Evolutionary conservation across 1,140 invertebrate genomes (phyloP).

Genomic region (Drosophila rhopaloa): DNA sequence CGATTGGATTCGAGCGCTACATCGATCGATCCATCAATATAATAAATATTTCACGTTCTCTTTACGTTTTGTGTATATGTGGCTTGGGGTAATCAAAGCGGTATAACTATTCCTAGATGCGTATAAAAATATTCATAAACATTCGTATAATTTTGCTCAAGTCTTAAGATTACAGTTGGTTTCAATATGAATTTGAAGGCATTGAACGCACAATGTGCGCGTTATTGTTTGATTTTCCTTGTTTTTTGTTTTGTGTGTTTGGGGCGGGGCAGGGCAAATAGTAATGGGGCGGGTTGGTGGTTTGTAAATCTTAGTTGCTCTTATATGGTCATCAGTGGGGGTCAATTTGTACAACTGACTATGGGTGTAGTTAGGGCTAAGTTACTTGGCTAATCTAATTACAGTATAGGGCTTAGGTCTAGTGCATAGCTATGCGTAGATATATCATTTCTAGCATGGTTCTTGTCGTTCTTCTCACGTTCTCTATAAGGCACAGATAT

Average conservation of each 20-base stretch:
- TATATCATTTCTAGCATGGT: slow-evolving; percentile 70
- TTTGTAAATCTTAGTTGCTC: slow-evolving; percentile 34
- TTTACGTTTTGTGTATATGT: slow-evolving; percentile 23
- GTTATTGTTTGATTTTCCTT: slow-evolving; percentile 41
- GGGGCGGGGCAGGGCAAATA: not conserved
- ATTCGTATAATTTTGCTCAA: slow-evolving; percentile 80
- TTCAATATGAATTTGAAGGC: slow-evolving; percentile 79
- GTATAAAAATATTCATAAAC: slow-evolving; percentile 78
- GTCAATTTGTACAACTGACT: slow-evolving; percentile 79
- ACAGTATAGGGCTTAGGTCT: slow-evolving; percentile 39
- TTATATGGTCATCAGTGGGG: slow-evolving; percentile 55
- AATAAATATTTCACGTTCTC: slow-evolving; percentile 58
- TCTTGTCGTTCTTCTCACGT: slow-evolving; percentile 46
- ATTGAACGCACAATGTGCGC: slow-evolving; percentile 76
- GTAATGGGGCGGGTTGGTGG: slow-evolving; percentile 12
- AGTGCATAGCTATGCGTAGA: slow-evolving; percentile 48
- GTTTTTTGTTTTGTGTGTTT: slow-evolving; percentile 5
- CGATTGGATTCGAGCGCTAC: slow-evolving; percentile 58
- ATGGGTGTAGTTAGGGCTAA: slow-evolving; percentile 44
- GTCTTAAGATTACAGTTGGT: slow-evolving; percentile 79
- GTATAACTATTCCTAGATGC: slow-evolving; percentile 63
- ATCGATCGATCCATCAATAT: slow-evolving; percentile 51
- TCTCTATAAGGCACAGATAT: slow-evolving; percentile 81
- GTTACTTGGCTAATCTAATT: slow-evolving; percentile 25
- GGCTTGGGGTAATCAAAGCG: slow-evolving; percentile 41